Evolutionary conservation across 2,797 vertebrate genomes (phyloP).

Genomic region (Periophthalmus magnuspinnatus): DNA sequence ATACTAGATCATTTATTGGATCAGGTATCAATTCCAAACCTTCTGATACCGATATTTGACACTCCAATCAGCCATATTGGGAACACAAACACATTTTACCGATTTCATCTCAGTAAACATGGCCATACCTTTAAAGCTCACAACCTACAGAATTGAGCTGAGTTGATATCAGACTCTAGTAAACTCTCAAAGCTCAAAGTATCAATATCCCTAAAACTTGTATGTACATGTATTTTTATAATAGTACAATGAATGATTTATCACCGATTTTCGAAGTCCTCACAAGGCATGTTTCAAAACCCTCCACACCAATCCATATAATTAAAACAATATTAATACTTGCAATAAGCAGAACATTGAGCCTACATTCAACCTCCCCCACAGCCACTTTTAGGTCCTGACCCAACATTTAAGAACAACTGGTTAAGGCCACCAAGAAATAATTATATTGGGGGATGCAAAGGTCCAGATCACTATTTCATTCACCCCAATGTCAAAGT

Average conservation of each 20-base stretch:
- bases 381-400: background rate
- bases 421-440: background rate
- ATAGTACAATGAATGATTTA: background rate
- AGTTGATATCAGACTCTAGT: too few species aligned
- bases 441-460: background rate
- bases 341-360: background rate
- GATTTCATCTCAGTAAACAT: too few species aligned
- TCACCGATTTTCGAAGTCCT: background rate
- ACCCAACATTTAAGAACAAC: constrained; percentile 7
- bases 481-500: constrained; percentile 5
- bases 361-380: background rate
- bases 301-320: background rate
- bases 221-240: too few species aligned
- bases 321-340: background rate
- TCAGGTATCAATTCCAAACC: too few species aligned
- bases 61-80: too few species aligned
- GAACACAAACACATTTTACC: too few species aligned
- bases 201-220: too few species aligned
- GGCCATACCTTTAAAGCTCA: too few species aligned
- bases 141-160: too few species aligned
- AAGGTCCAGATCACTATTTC: background rate
- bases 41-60: too few species aligned
- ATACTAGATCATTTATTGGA: too few species aligned
- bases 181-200: too few species aligned
- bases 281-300: background rate